Conservation (phyloP, 2,888 invertebrate species). For the Lithodes maja region DNA sequence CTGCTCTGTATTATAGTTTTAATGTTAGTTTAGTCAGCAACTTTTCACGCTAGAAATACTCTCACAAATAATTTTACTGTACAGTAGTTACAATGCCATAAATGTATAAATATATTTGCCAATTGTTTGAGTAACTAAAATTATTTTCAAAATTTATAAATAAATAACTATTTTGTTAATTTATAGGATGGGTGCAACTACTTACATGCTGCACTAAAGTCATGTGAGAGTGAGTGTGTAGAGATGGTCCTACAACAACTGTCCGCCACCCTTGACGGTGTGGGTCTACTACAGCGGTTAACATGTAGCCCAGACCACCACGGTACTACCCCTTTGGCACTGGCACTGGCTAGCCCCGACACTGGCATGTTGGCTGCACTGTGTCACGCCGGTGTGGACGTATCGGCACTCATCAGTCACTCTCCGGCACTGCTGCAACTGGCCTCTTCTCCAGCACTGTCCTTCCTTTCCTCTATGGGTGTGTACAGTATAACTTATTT, state of each 20-base stretch:
- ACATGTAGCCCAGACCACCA: conserved; percentile 55
- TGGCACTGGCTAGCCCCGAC: conserved; percentile 48
- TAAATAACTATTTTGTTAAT: background rate
- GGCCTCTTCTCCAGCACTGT: conserved; percentile 52
- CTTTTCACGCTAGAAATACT: no score
- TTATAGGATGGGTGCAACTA: conserved; percentile 67
- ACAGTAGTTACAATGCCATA: no score
- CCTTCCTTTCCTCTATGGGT: conserved; percentile 46
- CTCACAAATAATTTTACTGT: no score
- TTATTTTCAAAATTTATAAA: no score
- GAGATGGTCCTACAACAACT: conserved; percentile 59
- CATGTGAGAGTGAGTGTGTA: conserved; percentile 65
- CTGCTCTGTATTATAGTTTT: no score
- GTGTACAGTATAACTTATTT: background rate
- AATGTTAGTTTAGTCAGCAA: no score
- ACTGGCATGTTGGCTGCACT: conserved; percentile 47
- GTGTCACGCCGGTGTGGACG: conserved; percentile 58
- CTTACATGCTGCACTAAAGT: conserved; percentile 67
- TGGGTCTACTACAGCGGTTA: conserved; percentile 56
- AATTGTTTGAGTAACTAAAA: no score
- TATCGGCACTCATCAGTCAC: conserved; percentile 54
- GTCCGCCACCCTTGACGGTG: conserved; percentile 47
- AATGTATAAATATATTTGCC: no score
- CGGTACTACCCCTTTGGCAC: conserved; percentile 56
- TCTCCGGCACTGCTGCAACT: conserved; percentile 47